These are phyloP conservation scores for Agrenia bidenticulata DNA, from an alignment of 2,888 invertebrate species.

Conservation along the genomic window DNA sequence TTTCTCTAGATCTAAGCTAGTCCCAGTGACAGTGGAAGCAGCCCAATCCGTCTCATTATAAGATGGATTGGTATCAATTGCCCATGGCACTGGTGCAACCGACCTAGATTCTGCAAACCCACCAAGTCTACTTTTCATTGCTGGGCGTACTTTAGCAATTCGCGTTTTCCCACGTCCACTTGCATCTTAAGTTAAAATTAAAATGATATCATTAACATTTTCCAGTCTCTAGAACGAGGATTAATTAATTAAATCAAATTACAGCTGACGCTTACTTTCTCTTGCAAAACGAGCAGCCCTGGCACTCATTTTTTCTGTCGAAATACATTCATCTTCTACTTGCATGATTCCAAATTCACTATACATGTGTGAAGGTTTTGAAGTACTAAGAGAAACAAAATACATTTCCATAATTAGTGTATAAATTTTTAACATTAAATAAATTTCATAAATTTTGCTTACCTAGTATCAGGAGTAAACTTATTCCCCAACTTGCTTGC, in stretches of 20 bases:
- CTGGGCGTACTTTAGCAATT: background rate
- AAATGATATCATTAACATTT: background rate
- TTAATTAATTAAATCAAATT: background rate
- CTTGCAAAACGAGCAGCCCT: constrained; percentile 84
- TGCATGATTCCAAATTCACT: constrained; percentile 50
- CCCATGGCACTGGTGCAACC: constrained; percentile 35
- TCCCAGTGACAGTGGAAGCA: constrained; percentile 37
- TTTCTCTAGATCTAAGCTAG: constrained; percentile 85
- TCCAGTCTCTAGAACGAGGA: background rate
- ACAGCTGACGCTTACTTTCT: constrained; percentile 53
- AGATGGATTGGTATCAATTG: constrained; percentile 45
- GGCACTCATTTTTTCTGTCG: constrained; percentile 75
- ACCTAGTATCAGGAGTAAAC: background rate
- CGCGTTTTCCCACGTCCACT: constrained; percentile 20
- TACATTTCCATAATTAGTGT: background rate
- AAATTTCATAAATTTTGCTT: background rate
- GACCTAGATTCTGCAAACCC: constrained; percentile 42
- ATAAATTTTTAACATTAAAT: constrained; percentile 1
- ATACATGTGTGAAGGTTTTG: constrained; percentile 45
- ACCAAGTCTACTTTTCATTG: constrained; percentile 51
- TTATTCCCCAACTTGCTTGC: background rate
- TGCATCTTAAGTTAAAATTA: constrained; percentile 11
- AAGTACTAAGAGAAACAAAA: background rate
- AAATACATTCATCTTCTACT: constrained; percentile 51
- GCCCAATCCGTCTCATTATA: constrained; percentile 37